phyloP scores from a whole-genome alignment of 1,140 invertebrate genomes.

The Hypsibius dujardini region DNA sequence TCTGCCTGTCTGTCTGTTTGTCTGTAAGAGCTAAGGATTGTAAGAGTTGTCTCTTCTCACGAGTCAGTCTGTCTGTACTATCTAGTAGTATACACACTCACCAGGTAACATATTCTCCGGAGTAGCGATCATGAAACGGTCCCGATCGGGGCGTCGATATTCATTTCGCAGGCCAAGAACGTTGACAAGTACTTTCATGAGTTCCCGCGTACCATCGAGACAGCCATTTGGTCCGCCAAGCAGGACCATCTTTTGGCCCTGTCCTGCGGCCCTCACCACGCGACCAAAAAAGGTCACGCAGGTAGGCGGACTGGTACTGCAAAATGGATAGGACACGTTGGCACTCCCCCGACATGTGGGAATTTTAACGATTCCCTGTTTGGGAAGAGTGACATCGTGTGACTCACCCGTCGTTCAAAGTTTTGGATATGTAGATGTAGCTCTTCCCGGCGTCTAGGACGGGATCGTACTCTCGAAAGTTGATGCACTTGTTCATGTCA shows the following conservation, averaged over 20 bases:
- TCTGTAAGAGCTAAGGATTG: too few species aligned
- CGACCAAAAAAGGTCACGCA: conserved; percentile 10
- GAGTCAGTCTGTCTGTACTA: too few species aligned
- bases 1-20: too few species aligned
- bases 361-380: too few species aligned
- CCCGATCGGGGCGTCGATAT: conserved; percentile 2
- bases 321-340: too few species aligned
- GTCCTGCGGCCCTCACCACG: not conserved
- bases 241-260: conserved; percentile 3
- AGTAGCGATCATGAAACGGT: not conserved
- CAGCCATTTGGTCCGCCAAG: not conserved
- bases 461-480: conserved; percentile 9
- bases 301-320: conserved; percentile 6
- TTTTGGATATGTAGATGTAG: conserved; percentile 6
- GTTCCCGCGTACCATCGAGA: not conserved
- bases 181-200: not conserved
- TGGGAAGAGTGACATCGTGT: too few species aligned
- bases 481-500: not conserved
- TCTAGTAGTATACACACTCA: not conserved
- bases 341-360: too few species aligned
- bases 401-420: conserved; percentile 10
- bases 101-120: not conserved
- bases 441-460: not conserved
- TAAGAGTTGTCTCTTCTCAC: too few species aligned
- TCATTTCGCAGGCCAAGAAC: conserved; percentile 10